Evolutionary conservation across 2,888 invertebrate species (phyloP).

Genomic region (Caradrina clavipalpis): DNA sequence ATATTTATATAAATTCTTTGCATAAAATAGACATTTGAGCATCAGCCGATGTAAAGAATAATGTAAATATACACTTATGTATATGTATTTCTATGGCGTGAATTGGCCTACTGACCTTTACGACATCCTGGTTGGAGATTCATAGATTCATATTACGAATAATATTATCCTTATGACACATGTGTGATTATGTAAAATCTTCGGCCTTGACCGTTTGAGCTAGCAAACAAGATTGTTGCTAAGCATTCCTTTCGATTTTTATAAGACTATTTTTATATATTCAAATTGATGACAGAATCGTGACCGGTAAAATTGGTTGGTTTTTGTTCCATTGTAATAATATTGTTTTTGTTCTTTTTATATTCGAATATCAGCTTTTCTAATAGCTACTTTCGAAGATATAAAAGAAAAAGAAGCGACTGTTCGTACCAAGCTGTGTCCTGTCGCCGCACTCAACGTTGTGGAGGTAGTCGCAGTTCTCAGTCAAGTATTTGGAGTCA

Average conservation of each 20-base stretch:
- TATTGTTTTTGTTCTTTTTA: neutral
- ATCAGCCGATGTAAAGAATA: slow-evolving; percentile 24
- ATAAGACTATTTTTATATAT: neutral
- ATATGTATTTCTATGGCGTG: slow-evolving; percentile 51
- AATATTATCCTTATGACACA: slow-evolving; percentile 70
- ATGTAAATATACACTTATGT: slow-evolving; percentile 12
- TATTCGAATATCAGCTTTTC: neutral
- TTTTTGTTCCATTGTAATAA: slow-evolving; percentile 19
- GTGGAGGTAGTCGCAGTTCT: slow-evolving; percentile 98
- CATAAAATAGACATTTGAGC: slow-evolving; percentile 47
- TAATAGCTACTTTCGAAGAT: neutral
- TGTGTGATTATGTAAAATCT: slow-evolving; percentile 71
- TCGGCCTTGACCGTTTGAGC: slow-evolving; percentile 76
- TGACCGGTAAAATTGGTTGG: slow-evolving; percentile 5
- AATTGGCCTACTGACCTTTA: slow-evolving; percentile 77
- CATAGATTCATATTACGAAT: slow-evolving; percentile 70
- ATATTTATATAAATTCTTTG: slow-evolving; percentile 56
- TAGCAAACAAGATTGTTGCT: slow-evolving; percentile 51
- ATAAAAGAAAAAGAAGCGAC: neutral
- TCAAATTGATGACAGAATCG: slow-evolving; percentile 10
- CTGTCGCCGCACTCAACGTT: slow-evolving; percentile 98
- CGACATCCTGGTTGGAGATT: slow-evolving; percentile 80
- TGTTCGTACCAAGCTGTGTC: slow-evolving; percentile 94
- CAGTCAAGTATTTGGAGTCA: slow-evolving; percentile 97
- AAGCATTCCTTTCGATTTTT: slow-evolving; percentile 45